Base-by-base conservation (phyloP, 2,113 vertebrate species). In the Scopus umbretta region DNA sequence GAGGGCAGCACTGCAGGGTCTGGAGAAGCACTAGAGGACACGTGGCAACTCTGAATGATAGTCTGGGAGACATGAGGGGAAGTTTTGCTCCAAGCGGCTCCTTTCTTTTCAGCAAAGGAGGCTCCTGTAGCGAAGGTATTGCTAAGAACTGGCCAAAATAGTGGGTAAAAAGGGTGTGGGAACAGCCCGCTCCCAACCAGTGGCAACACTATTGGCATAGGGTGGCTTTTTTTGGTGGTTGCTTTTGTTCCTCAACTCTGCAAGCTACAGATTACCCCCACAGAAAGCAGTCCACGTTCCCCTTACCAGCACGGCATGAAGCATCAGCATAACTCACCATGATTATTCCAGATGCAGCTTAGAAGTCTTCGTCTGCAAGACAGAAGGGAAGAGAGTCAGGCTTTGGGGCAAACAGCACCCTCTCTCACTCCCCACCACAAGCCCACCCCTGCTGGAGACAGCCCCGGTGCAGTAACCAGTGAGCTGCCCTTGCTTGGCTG, bases 1-100 rank as follows among this genome's bases (percentile, higher is more conserved):
- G 27, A 8, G 27, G 5, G 36, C 0, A 27, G 32, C 36, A 62
- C 32, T 4, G 3, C 0, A 0, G 23, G 15, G 11, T 18, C 78
- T 26, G 36, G 55, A 38, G 26, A 40, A 79, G 25, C 42, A 40
- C 17, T 3, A 27, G 14, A 25, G 21, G 13, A 67, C 16, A 26
- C 1, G 2, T 0, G 1, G 40, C 45, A 80, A 7, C 21, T 16
- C n/a, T 18, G 20, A 56, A 7, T 0, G 0, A 2, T 7, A 38
- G n/a, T 17, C 43, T 29, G 8, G 13, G 19, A 82, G 3, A 32
- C 8, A 10, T 0, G 0, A 5, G 2, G 4, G 12, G 21, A 53
- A 67, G 9, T 42, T 56, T 59, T 74, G 52, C 40, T 71, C 21
- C 26, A 11, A 47, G 21, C 11, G 5, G 9, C 42, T 73, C 42